Evolutionary conservation across 1,140 invertebrate genomes (phyloP), one percentile per base, ranked within the genome.

Genomic region (Aphaenogaster rudis): DNA sequence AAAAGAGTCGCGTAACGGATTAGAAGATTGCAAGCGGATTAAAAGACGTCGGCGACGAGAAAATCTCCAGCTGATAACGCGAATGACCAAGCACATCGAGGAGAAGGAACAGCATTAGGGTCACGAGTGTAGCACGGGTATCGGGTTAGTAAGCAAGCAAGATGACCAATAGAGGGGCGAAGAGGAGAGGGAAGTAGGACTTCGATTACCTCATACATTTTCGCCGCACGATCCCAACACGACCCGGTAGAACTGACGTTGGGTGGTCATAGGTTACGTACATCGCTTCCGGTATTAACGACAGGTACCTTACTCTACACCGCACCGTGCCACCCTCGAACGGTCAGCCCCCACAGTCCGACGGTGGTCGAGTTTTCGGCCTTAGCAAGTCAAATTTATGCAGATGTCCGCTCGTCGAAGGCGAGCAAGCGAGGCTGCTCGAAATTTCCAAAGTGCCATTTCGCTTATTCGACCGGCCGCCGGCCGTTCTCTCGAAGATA

Each of bases 331-430:
- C 45, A 21, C 57, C 48, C 17, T 13, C 52, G 80, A 48, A 78
- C 72, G 82, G 59, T 42, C 59, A 61, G 77, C 64, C 89, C 89
- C 36, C 90, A 36, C 39, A 57, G 66, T 28, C 39, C 52, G 28
- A 13, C 42, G 80, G 54, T 50, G 80, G 80, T 84, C 69, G 80
- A 84, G 91, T 94, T 94, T 94, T 92, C 90, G 89, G 84, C 79
- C 80, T 95, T 95, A 94, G 94, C 94, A 95, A 95, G 94, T 95
- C 94, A 95, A 94, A 95, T 95, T 94, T 93, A 94, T 94, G 92
- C 89, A 94, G 92, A 94, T 94, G 79, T 17, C 66, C 17, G 64
- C 11, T 52, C 21, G 48, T 57, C 36, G 77, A 86, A 69, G 45
- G 36, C 63, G 77, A 71, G 59, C 63, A 64, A 61, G 71, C 77